Evolutionary conservation across 2,797 vertebrate genomes (phyloP).

Genomic region (Fistularia commersonii): DNA sequence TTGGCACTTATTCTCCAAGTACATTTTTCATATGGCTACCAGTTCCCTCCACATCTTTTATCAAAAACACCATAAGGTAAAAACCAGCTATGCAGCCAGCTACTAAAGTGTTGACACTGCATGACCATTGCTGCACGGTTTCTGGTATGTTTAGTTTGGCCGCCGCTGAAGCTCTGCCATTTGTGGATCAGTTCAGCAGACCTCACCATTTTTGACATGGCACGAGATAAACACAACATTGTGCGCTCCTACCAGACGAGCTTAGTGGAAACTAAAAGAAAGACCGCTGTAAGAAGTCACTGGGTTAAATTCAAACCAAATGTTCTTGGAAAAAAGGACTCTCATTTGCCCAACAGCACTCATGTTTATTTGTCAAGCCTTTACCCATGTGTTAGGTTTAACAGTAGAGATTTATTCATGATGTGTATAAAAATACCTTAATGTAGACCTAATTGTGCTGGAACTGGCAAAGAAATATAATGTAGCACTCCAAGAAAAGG

Average conservation of each 20-base stretch:
- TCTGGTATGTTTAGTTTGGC: conserved; percentile 19
- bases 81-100: conserved; percentile 1
- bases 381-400: conserved; percentile 28
- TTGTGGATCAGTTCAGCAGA: conserved; percentile 30
- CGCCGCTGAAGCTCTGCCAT: conserved; percentile 14
- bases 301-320: conserved; percentile 46
- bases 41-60: not conserved
- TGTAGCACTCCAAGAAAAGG: conserved; percentile 5
- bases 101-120: no score
- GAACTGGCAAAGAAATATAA: conserved; percentile 18
- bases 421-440: conserved; percentile 5
- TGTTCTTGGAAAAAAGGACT: conserved; percentile 22
- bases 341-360: conserved; percentile 14
- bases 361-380: conserved; percentile 29
- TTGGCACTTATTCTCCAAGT: no score
- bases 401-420: conserved; percentile 15
- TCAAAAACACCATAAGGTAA: conserved; percentile 1
- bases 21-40: no score
- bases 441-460: not conserved
- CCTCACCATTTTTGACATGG: conserved; percentile 17
- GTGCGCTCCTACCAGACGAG: conserved; percentile 20
- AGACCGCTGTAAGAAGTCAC: conserved; percentile 12
- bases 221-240: conserved; percentile 16
- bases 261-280: conserved; percentile 11
- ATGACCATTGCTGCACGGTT: no score